Base-by-base conservation (phyloP, 2,113 vertebrate genomes). In the Hemiprocne comata region DNA sequence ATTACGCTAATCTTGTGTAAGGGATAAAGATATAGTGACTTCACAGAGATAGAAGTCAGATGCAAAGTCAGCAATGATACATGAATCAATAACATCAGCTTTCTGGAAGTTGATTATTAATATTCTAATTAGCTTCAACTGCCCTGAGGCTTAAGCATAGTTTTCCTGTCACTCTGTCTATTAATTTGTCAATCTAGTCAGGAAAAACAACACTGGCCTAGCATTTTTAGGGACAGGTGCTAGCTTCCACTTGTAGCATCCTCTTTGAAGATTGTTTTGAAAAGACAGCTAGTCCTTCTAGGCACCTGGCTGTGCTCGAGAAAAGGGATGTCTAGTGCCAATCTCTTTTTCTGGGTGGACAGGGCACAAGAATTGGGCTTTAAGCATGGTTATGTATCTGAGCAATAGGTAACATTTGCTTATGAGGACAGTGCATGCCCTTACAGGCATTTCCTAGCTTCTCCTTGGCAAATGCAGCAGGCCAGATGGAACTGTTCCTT, bases 401-500 rank as follows among this genome's bases (percentile, higher is more conserved):
- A 90, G 86, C 44, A 90, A 81, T 71, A 96, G 86, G 83, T 93
- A 90, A 71, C 73, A 76, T 93, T 91, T 84, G 76, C 90, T 94
- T 78, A 53, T 67, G 83, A 95, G 80, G 69, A 86, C 73, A 89
- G 29, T 61, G 89, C 80, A 20, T 92, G 94, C 83, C 86, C 83
- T 94, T 67, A 94, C 69, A 95, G 93, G 61, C 94, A 88, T 92
- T 93, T 96, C 77, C 73, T 81, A 95, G 91, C 91, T 97, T 73
- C 94, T 96, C 93, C 86, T 94, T 97, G 96, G 96, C 96, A 97
- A 93, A 94, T 89, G 83, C 86, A 95, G 65, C 61, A 81, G 89
- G 89, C 94, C 96, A 97, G 95, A 96, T 97, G 96, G 96, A 97
- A 96, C 80, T 94, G 91, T 95, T 97, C 91, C 96, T 95, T 93